These are phyloP conservation scores for Tragelaphus buxtoni DNA, from an alignment of 2,113 vertebrate genomes.

Conservation along the genomic window DNA sequence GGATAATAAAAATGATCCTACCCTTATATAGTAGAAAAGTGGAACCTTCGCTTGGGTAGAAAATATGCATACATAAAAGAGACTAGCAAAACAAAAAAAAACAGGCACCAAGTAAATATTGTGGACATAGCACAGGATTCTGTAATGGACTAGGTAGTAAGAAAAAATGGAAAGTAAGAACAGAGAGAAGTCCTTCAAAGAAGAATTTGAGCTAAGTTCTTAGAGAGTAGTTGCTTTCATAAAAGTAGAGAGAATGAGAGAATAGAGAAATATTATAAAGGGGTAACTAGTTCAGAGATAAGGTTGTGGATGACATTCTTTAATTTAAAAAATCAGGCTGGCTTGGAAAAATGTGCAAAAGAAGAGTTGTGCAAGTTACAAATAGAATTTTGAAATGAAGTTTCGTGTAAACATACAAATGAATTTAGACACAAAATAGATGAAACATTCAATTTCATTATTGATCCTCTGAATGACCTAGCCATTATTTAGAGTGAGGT, in stretches of 20 bases:
- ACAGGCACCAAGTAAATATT: not conserved
- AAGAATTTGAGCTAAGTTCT: not conserved
- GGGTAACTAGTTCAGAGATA: not conserved
- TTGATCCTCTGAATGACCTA: not conserved
- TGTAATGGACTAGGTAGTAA: not conserved
- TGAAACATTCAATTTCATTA: not conserved
- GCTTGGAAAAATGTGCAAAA: not conserved
- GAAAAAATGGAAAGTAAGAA: not conserved
- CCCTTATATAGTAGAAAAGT: not conserved
- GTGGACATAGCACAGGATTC: not conserved
- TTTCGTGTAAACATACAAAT: not conserved
- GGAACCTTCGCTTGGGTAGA: not conserved
- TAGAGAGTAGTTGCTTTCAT: not conserved
- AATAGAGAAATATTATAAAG: not conserved
- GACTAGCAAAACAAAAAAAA: not conserved
- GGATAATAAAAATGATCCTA: not conserved
- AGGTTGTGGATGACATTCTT: not conserved
- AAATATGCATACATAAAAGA: not conserved
- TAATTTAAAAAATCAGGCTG: not conserved
- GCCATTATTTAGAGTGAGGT: not conserved
- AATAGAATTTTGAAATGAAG: not conserved
- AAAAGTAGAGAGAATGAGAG: not conserved
- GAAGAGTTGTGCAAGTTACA: not conserved
- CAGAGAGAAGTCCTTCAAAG: not conserved
- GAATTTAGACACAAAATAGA: not conserved